Evolutionary conservation across 2,888 invertebrate species (phyloP).

Genomic region (Drosophila kanekoi): DNA sequence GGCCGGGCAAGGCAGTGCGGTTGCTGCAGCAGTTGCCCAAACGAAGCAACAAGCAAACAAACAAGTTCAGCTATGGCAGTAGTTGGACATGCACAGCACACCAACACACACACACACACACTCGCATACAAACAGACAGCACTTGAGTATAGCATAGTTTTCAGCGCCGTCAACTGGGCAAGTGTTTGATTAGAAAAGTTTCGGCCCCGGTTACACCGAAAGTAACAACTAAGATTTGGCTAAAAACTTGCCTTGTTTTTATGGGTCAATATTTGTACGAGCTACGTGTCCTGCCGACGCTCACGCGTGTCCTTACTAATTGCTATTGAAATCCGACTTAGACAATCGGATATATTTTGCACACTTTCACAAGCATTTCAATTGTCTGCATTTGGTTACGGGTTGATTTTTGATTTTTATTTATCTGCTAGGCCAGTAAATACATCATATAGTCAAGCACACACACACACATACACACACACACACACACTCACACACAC

Average conservation of each 20-base stretch:
- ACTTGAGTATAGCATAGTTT: constrained; percentile 38
- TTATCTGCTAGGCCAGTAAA: constrained; percentile 34
- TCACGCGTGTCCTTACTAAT: constrained; percentile 22
- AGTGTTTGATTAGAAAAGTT: constrained; percentile 78
- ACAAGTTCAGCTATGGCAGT: constrained; percentile 63
- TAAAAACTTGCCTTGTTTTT: constrained; percentile 33
- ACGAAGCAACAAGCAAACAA: constrained; percentile 72
- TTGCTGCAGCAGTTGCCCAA: constrained; percentile 30
- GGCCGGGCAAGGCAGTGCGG: neutral
- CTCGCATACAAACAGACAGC: neutral
- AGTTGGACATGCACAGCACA: constrained; percentile 31
- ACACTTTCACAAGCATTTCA: constrained; percentile 12
- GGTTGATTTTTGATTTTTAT: constrained; percentile 37
- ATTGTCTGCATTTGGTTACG: constrained; percentile 17
- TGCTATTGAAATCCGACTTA: neutral
- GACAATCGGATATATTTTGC: neutral
- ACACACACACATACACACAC: constrained; percentile 8
- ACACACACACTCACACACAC: constrained; percentile 3
- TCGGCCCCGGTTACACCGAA: constrained; percentile 34
- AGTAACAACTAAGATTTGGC: constrained; percentile 63
- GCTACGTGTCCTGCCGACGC: constrained; percentile 20
- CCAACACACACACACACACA: constrained; percentile 1
- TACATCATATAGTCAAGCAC: constrained; percentile 49
- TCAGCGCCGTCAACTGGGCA: constrained; percentile 43
- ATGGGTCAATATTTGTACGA: constrained; percentile 43